Base-by-base conservation (phyloP, 2,888 invertebrate genomes). In the Drosophila barbarae region DNA sequence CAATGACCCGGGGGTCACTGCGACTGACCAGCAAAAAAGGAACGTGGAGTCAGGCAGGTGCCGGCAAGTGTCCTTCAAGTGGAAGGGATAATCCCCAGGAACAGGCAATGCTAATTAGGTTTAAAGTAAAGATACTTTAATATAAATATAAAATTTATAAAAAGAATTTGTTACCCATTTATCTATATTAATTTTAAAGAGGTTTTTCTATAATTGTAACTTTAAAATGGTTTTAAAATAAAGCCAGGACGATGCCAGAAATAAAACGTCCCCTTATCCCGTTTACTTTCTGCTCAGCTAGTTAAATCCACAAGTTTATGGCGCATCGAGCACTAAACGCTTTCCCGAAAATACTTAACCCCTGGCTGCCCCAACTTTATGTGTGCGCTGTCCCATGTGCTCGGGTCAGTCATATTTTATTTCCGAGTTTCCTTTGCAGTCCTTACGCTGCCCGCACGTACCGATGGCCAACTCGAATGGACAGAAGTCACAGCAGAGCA, bases 261-360 rank as follows among this genome's bases (percentile, higher is more conserved):
- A 32, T 12, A 8, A 8, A n/a, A 21, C 8, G 28, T n/a, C 21
- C 15, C 13, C 15, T 28, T 12, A 3, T 3, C 10, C 39, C 8
- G 13, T 15, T 34, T 59, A 6, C 30, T 23, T 38, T 28, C 34
- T 30, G 44, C 30, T 18, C 38, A 39, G 57, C 66, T n/a, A 46
- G 56, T 78, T 76, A 73, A 78, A 50, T 60, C 60, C 53, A 51
- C 46, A 76, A 71, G 64, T 77, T 76, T 78, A 77, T 81, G 73
- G 73, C 64, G 49, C 76, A 73, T 63, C 72, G 74, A 61, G 74
- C 63, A 72, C 74, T 73, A 77, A 81, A 81, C 72, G 78, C 58
- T 76, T 70, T 72, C 47, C 56, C 50, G 60, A 77, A 67, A 72
- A 67, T 72, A 51, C 61, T 71, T 73, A 53, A 44, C 57, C 58